phyloP scores from a whole-genome alignment of 2,888 invertebrate species.

The Lagria hirta region DNA sequence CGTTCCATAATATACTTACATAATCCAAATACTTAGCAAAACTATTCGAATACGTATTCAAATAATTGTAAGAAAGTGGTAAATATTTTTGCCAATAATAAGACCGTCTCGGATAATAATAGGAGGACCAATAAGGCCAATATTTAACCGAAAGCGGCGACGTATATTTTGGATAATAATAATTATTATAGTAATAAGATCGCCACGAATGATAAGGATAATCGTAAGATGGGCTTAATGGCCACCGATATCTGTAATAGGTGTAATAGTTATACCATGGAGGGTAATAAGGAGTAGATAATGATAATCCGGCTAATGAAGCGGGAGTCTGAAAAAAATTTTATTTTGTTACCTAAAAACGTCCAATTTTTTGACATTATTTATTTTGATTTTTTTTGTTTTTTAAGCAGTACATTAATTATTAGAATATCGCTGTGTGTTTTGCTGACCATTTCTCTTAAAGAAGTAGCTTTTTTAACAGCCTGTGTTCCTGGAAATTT shows the following conservation, averaged over 20 bases:
- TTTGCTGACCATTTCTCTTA: too few relatives aligned
- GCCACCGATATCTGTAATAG: conserved; percentile 36
- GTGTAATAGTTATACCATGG: conserved; percentile 22
- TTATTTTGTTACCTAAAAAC: conserved; percentile 4
- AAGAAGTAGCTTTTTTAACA: too few relatives aligned
- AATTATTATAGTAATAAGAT: conserved; percentile 11
- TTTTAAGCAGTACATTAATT: background rate
- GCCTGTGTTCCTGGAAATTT: too few relatives aligned
- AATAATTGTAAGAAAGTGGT: conserved; percentile 18
- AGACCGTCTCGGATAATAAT: conserved; percentile 15
- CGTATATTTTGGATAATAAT: background rate
- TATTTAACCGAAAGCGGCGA: conserved; percentile 37
- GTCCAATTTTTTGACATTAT: too few relatives aligned
- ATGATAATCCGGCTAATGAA: conserved; percentile 12
- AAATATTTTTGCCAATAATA: conserved; percentile 25
- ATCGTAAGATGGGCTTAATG: conserved; percentile 39
- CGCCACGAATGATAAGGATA: conserved; percentile 36
- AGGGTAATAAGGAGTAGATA: conserved; percentile 15
- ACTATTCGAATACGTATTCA: conserved; percentile 9
- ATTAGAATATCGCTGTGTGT: too few relatives aligned
- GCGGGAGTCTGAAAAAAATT: conserved; percentile 24
- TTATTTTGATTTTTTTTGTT: too few relatives aligned
- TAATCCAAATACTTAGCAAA: conserved; percentile 12
- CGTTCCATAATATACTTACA: conserved; percentile 19
- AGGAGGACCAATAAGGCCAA: conserved; percentile 31